These are phyloP conservation scores for Anarhynchus alexandrinus DNA, from an alignment of 2,113 vertebrate genomes.

Conservation along the genomic window DNA sequence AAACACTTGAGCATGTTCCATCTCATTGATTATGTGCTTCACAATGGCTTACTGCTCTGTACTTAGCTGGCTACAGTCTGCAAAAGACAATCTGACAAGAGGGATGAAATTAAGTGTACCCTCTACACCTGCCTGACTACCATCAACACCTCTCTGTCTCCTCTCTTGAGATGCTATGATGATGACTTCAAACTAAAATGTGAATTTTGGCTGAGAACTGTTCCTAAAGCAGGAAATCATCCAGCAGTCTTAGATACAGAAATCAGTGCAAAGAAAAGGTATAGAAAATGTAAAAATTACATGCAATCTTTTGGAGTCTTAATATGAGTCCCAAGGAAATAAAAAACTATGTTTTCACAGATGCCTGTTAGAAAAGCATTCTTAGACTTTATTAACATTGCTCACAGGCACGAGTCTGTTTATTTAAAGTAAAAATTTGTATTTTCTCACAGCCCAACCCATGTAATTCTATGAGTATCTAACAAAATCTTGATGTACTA, in stretches of 20 bases:
- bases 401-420: rapidly evolving
- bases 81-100: background rate
- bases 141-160: background rate
- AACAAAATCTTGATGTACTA: background rate
- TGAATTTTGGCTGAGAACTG: background rate
- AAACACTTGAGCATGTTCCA: background rate
- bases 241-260: background rate
- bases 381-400: background rate
- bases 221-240: background rate
- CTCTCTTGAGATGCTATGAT: background rate
- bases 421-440: background rate
- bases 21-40: background rate
- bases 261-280: background rate
- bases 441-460: background rate
- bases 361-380: background rate
- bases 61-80: background rate
- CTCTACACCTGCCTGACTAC: background rate
- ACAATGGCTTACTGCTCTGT: background rate
- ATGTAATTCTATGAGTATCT: background rate
- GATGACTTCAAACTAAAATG: rapidly evolving
- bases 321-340: background rate
- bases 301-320: background rate
- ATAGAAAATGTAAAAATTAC: background rate
- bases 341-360: background rate
- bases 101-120: background rate